phyloP scores from a whole-genome alignment of 2,888 invertebrate species.

The Chrysolina oricalcia region DNA sequence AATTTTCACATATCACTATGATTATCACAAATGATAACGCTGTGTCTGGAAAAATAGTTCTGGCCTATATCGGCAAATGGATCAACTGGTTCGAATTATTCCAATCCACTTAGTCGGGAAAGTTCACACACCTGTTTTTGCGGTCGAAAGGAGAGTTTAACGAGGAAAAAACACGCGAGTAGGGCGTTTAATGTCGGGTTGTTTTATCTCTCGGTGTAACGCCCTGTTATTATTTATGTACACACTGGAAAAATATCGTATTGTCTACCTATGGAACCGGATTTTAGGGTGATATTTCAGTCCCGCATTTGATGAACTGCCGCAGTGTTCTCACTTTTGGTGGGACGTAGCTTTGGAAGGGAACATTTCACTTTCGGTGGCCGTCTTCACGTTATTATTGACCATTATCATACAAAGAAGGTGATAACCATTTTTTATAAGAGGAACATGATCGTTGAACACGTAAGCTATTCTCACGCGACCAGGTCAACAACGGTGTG shows the following conservation, averaged over 20 bases:
- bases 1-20: too few relatives aligned
- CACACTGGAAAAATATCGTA: slow-evolving; percentile 42
- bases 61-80: background rate
- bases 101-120: slow-evolving; percentile 41
- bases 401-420: background rate
- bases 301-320: slow-evolving; percentile 5
- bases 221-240: slow-evolving; percentile 48
- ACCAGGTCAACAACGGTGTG: background rate
- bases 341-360: background rate
- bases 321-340: background rate
- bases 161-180: slow-evolving; percentile 47
- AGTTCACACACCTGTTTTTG: slow-evolving; percentile 41
- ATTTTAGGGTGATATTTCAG: slow-evolving; percentile 42
- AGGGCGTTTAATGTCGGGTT: slow-evolving; percentile 42
- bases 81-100: slow-evolving; percentile 27
- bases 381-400: background rate
- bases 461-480: background rate
- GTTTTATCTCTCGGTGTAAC: slow-evolving; percentile 42
- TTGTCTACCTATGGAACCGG: slow-evolving; percentile 41
- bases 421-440: background rate
- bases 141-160: slow-evolving; percentile 35
- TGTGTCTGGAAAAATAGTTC: background rate
- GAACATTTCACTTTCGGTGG: background rate
- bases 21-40: too few relatives aligned
- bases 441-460: background rate